Evolutionary conservation across 1,140 invertebrate genomes (phyloP).

Genomic region (Macrotrachela quadricornifera): DNA sequence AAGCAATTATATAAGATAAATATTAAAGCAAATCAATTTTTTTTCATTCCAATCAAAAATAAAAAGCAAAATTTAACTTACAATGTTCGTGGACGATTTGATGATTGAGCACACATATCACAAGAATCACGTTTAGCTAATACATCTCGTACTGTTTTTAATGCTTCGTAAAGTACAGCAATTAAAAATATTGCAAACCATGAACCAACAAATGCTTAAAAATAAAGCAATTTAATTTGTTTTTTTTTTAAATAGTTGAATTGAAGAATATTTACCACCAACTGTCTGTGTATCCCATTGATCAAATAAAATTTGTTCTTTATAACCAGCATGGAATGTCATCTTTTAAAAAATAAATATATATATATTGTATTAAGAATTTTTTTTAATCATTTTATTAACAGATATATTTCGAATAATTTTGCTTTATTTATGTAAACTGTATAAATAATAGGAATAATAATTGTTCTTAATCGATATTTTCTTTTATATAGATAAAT

Average conservation of each 20-base stretch:
- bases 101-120: background rate
- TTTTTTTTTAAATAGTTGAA: background rate
- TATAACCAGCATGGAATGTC: constrained; percentile 4
- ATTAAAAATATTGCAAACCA: constrained; percentile 11
- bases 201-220: constrained; percentile 9
- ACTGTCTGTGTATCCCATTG: constrained; percentile 6
- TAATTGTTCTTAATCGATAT: too few species aligned
- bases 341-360: background rate
- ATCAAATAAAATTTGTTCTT: constrained; percentile 7
- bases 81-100: background rate
- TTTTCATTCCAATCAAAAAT: background rate
- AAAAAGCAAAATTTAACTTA: background rate
- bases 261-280: background rate
- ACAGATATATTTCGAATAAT: too few species aligned
- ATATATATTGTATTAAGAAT: too few species aligned
- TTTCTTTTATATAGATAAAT: too few species aligned
- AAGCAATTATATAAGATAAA: background rate
- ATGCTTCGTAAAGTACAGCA: constrained; percentile 12
- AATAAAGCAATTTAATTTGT: background rate
- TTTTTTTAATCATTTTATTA: too few species aligned
- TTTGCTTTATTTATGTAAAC: too few species aligned
- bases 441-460: too few species aligned
- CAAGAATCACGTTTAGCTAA: background rate
- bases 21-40: background rate
- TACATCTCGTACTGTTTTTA: constrained; percentile 12